Base-by-base conservation (phyloP, 2,888 invertebrate genomes). In the Macrostomum cliftonense region DNA sequence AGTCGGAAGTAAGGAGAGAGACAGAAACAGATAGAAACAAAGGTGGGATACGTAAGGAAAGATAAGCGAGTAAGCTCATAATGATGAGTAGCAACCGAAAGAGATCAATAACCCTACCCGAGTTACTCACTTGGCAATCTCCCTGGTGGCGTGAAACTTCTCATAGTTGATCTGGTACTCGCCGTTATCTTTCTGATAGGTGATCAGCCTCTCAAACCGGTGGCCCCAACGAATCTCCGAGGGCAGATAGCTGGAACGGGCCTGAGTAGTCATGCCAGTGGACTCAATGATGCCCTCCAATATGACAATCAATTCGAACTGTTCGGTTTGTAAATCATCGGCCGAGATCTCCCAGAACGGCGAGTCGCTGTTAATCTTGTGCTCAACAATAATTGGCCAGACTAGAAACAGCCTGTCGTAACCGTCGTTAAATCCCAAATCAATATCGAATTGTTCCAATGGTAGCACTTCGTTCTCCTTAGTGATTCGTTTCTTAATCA, bases 321-420 rank as follows among this genome's bases (percentile, higher is more conserved):
- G 78, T 65, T 86, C 89, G 59, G 80, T 77, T 43, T 83, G 75
- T 77, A 88, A 80, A 65, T 88, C 89, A 43, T 82, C 81, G 13
- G 87, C 87, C 1, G 83, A 82, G 59, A 89, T 77, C 62, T 80
- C 80, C 72, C 84, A 93, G 37, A 91, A 76, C 0, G 89, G 93
- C 50, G 85, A 86, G 54, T 78, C 77, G 53, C 81, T 80, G 65
- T 85, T 85, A 65, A 91, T 93, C 70, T 81, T 84, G 71, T 93
- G 93, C 21, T 85, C 87, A 55, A 93, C 83, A 21, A 85, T 88
- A 61, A 86, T 87, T 1, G 93, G 93, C 93, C 93, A 93, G 61
- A 93, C 88, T 68, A 95, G 85, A 76, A 93, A 88, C 55, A 93
- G 78, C 49, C 85, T 78, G 68, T 91, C 87, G 63, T 86, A 84